phyloP scores from a whole-genome alignment of 2,797 vertebrate genomes.

The Alectoris magna region DNA sequence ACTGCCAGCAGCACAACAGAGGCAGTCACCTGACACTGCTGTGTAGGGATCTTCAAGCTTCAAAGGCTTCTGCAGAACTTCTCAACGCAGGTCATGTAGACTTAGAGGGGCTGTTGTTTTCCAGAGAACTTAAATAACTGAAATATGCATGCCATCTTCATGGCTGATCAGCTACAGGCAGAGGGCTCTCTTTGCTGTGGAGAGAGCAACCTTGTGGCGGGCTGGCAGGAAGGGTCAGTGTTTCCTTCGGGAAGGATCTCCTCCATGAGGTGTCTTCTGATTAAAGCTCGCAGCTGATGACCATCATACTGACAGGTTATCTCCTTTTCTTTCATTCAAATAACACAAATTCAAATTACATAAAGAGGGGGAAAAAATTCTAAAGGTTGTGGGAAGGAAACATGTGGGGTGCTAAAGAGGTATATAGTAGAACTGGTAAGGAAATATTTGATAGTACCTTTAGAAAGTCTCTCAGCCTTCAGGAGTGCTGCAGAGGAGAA shows the following conservation, averaged over 20 bases:
- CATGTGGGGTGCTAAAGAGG: background rate
- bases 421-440: background rate
- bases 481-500: background rate
- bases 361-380: background rate
- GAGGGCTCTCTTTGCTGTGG: background rate
- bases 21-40: background rate
- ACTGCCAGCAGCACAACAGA: background rate
- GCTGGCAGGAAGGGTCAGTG: background rate
- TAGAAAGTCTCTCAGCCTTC: background rate
- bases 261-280: background rate
- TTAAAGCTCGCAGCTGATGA: background rate
- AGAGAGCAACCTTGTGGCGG: background rate
- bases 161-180: background rate
- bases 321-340: slow-evolving; percentile 4
- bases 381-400: background rate
- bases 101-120: background rate
- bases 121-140: background rate
- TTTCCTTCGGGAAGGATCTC: background rate
- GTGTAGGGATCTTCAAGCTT: background rate
- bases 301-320: background rate
- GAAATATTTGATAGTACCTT: background rate
- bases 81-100: accelerated
- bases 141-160: background rate
- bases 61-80: background rate
- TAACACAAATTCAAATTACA: background rate